Evolutionary conservation across 1,140 invertebrate genomes (phyloP).

Genomic region (Nasonia giraulti): DNA sequence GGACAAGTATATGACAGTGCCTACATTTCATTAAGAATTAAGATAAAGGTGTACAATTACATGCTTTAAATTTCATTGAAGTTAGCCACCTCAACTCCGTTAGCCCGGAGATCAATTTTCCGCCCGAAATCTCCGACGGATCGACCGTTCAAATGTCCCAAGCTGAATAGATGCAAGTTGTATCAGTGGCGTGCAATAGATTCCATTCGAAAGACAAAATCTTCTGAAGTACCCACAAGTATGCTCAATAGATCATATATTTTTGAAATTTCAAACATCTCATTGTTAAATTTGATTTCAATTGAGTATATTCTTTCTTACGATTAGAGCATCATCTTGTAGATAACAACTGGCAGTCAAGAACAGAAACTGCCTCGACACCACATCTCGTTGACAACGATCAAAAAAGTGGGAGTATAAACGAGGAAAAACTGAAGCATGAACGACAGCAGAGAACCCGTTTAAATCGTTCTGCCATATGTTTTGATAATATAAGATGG

Average conservation of each 20-base stretch:
- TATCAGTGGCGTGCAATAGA: constrained; percentile 20
- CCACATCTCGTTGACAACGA: constrained; percentile 14
- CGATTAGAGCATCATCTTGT: neutral
- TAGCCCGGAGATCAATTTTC: constrained; percentile 5
- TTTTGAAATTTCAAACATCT: too few species aligned
- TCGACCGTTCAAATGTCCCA: constrained; percentile 28
- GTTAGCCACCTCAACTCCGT: neutral
- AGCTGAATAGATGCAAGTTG: constrained; percentile 15
- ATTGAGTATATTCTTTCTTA: too few species aligned
- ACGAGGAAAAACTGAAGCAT: neutral
- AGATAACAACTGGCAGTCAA: constrained; percentile 15
- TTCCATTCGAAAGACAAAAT: constrained; percentile 32
- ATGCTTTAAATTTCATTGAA: neutral
- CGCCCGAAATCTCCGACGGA: neutral
- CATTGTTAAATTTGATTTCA: neutral
- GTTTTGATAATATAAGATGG: constrained; percentile 37
- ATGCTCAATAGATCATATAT: constrained; percentile 11
- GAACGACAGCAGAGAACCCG: neutral
- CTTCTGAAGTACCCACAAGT: constrained; percentile 14
- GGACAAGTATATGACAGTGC: constrained; percentile 3
- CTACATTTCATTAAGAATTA: neutral
- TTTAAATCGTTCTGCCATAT: constrained; percentile 21
- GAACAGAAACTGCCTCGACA: constrained; percentile 14
- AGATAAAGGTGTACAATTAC: neutral
- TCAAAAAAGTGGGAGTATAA: neutral